These are phyloP conservation scores for Strigamia transsilvanica DNA, from an alignment of 2,888 invertebrate genomes.

Conservation along the genomic window DNA sequence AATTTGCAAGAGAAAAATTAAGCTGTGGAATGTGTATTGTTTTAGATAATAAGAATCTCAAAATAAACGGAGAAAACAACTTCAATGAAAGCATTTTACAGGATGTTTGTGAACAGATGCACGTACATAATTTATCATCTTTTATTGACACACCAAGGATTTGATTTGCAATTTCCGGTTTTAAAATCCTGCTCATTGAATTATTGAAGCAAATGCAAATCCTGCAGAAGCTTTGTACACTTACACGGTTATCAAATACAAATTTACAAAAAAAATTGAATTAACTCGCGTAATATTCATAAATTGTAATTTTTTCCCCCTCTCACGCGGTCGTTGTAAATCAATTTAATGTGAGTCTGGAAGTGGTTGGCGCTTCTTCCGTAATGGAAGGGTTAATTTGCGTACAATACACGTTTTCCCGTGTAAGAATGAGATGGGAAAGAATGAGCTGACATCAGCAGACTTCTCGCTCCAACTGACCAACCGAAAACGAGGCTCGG, in stretches of 20 bases:
- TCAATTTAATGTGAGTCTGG: constrained; percentile 4
- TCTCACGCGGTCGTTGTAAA: neutral
- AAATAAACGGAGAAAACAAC: too few species aligned
- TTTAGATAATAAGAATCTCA: too few species aligned
- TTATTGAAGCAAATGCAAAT: neutral
- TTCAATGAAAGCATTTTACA: too few species aligned
- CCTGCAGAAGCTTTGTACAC: too few species aligned
- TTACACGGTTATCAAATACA: too few species aligned
- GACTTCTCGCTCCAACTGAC: constrained; percentile 32
- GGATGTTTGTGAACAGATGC: neutral
- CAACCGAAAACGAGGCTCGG: constrained; percentile 10
- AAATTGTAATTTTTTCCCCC: neutral
- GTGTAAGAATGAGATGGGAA: constrained; percentile 36
- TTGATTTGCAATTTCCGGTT: neutral
- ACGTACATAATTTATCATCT: neutral
- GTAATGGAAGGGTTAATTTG: neutral
- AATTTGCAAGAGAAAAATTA: too few species aligned
- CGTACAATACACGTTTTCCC: constrained; percentile 34
- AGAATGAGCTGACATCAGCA: constrained; percentile 39
- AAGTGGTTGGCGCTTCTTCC: neutral
- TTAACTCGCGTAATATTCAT: constrained; percentile 10
- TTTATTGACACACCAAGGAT: neutral
- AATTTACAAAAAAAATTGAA: neutral
- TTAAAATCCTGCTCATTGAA: neutral
- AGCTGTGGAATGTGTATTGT: too few species aligned